Percentiles rank a stretch among this genome's conserved stretches.
These are phyloP conservation scores for Sicus ferrugineus DNA, from an alignment of 2,888 invertebrate species.

Conservation along the genomic window DNA sequence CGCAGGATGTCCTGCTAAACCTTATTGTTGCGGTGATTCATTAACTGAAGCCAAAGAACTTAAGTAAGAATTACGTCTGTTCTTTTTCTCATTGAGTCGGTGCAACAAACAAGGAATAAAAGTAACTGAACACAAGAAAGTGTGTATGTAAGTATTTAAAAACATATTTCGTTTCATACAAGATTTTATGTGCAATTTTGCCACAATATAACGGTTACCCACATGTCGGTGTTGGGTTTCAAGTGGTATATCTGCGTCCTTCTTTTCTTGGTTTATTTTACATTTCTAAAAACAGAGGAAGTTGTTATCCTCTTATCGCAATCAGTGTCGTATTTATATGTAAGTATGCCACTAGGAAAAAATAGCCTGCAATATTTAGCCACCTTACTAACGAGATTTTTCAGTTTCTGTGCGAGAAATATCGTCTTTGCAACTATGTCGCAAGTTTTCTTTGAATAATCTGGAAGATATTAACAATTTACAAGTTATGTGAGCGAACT, in stretches of 20 bases:
- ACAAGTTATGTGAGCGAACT: too few relatives aligned
- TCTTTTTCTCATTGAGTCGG: not conserved
- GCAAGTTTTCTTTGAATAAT: too few relatives aligned
- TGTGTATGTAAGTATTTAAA: conserved; percentile 9
- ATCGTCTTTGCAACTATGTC: too few relatives aligned
- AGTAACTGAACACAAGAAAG: not conserved
- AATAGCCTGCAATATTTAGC: too few relatives aligned
- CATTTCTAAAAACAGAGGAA: not conserved
- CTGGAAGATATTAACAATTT: too few relatives aligned
- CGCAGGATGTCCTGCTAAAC: not conserved
- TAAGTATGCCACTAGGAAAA: too few relatives aligned
- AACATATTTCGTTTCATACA: not conserved
- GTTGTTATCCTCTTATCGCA: conserved; percentile 5
- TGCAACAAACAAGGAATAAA: conserved; percentile 21
- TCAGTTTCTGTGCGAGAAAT: too few relatives aligned
- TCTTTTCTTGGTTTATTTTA: not conserved
- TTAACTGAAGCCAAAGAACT: conserved; percentile 25
- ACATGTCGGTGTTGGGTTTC: conserved; percentile 20
- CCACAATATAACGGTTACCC: conserved; percentile 4
- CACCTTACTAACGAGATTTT: too few relatives aligned
- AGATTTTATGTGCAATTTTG: not conserved
- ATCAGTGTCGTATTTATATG: too few relatives aligned
- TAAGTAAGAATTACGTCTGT: conserved; percentile 19
- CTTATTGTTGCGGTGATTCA: conserved; percentile 1
- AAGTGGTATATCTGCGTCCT: not conserved